Evolutionary conservation across 2,113 vertebrate species (phyloP), one percentile per base, ranked within the genome.

Genomic region (Oryzias woworae): DNA sequence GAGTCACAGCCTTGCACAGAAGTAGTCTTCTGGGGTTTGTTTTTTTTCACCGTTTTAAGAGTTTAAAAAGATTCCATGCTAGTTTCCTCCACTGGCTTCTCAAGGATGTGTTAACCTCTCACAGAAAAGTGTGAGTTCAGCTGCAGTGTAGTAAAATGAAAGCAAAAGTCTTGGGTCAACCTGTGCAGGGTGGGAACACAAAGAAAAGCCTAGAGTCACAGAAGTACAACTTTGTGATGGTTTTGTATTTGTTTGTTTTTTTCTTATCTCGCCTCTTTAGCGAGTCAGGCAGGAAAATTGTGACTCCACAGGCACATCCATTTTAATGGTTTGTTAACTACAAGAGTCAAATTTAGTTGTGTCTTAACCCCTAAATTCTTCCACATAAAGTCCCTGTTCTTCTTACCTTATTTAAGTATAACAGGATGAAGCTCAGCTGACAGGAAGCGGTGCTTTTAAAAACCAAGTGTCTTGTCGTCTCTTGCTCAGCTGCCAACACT

Each of bases 401-500:
- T 68, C 60, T 66, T 66, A 75, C 78, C 18, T 76, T 78, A 71
- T 74, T 81, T 79, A 65, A 75, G 50, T 73, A 62, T 59, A 81
- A 80, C 56, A 71, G 50, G 52, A 65, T 74, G 62, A 80, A 73
- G 23, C 73, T 80, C 59, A 61, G 46, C 49, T 77, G 67, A 65
- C 73, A 78, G 57, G 78, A 77, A 68, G 69, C 2, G 41, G 48
- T 68, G 66, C 63, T 73, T 81, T 80, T 24, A 56, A 59, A 22
- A 47, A 66, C 69, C 22, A 43, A 67, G 59, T 76, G 58, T 64
- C 36, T 59, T 66, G 23, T 46, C 14, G n/a, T 70, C 24, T 72
- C 60, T 71, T 85, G 56, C 73, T 84, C 57, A 85, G 62, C 50
- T 63, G 80, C 62, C 83, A 82, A 85, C 84, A 89, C 87, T 89